Conservation (phyloP, 1,140 invertebrate species). For the Phenacoccus solenopsis region DNA sequence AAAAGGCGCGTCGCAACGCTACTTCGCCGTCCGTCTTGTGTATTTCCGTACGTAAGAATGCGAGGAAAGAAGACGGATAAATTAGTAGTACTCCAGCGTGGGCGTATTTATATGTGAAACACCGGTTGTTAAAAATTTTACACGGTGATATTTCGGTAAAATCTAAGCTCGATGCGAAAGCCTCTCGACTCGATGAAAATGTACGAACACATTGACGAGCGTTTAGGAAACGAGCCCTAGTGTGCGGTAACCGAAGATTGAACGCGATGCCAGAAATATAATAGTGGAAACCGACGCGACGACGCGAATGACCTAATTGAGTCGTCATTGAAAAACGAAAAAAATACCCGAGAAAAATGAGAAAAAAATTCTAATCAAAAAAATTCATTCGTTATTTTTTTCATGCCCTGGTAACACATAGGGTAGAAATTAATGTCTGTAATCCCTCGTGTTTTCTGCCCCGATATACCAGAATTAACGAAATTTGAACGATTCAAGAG, state of each 20-base stretch:
- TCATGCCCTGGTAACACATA: too few relatives aligned
- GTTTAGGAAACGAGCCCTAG: not conserved
- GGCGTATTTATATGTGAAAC: not conserved
- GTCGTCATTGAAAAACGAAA: too few relatives aligned
- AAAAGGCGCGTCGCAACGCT: too few relatives aligned
- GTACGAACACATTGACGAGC: not conserved
- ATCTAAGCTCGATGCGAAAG: not conserved
- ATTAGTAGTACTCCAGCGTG: not conserved
- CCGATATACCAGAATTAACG: not conserved
- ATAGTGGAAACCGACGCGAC: not conserved
- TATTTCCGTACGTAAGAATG: too few relatives aligned
- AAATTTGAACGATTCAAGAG: not conserved
- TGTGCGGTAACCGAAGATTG: not conserved
- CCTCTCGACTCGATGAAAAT: not conserved
- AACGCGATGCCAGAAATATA: not conserved
- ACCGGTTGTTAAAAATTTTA: slow-evolving; percentile 3
- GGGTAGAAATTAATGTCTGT: too few relatives aligned
- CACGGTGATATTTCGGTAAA: not conserved
- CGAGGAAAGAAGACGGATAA: not conserved
- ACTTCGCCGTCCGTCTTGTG: too few relatives aligned
- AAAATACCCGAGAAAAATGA: too few relatives aligned
- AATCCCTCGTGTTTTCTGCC: too few relatives aligned
- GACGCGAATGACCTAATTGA: not conserved
- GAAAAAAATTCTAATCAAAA: too few relatives aligned
- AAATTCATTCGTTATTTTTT: too few relatives aligned